A percentile compares a stretch with the other conserved stretches of the same genome.
These are phyloP conservation scores for Diaphora mendica DNA, from an alignment of 2,888 invertebrate species.

Conservation along the genomic window DNA sequence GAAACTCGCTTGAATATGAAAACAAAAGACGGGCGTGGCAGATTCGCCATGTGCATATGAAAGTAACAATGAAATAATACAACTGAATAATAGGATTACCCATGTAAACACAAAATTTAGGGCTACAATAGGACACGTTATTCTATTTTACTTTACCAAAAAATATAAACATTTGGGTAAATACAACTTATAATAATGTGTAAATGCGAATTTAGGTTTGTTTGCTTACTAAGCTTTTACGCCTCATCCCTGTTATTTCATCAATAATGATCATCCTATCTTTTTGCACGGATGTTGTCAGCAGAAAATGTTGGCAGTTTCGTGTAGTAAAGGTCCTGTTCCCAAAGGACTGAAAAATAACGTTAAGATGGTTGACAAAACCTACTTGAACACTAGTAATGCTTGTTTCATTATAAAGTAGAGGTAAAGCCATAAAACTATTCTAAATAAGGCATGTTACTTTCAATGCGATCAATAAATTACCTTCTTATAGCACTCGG, in stretches of 20 bases:
- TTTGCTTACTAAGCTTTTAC: neutral
- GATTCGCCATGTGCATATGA: neutral
- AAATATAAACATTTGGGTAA: neutral
- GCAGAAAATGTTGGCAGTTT: neutral
- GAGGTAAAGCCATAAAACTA: constrained; percentile 2
- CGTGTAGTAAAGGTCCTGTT: neutral
- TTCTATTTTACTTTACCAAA: neutral
- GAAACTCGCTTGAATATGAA: neutral
- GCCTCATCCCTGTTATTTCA: neutral
- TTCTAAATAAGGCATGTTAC: no score
- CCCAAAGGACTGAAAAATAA: neutral
- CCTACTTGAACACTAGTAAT: neutral
- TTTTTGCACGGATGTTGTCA: neutral
- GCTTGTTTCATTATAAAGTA: neutral
- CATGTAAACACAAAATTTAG: neutral
- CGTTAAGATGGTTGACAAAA: neutral
- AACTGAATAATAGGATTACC: neutral
- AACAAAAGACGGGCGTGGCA: constrained; percentile 8
- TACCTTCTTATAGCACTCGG: constrained; percentile 30
- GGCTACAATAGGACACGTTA: neutral
- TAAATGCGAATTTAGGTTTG: neutral
- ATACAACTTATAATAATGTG: no score
- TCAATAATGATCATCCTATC: neutral
- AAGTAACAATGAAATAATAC: neutral
- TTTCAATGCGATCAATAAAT: constrained; percentile 41